Evolutionary conservation across 92 coral and sea anemone genomes (phyloP), one percentile per base, ranked within the genome.

Genomic region (Scolanthus callimorphus): DNA sequence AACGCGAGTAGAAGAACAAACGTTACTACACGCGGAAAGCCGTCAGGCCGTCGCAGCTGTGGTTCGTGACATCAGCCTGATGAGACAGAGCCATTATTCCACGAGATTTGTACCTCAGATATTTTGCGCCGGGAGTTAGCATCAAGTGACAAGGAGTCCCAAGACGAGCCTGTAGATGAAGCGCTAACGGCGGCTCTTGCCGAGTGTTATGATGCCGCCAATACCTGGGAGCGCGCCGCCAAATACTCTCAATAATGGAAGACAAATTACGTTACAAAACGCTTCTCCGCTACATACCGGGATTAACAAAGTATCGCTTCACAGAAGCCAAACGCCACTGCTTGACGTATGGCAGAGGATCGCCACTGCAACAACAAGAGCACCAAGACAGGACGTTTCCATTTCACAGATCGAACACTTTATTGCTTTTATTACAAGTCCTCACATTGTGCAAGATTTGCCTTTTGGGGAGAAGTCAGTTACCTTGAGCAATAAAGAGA

Each of bases 251-350:
- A 20, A 83, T 83, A 48, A 82, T 83, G 85, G 85, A 73, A 31
- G 85, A 78, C 43, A 84, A 84, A 52, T 71, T 84, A 78, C 73
- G 60, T 15, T 63, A 44, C 59, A 79, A 59, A 6, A 60, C 15
- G 38, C 59, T 84, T 17, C 58, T 46, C 46, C 59, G 31, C 48
- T 85, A 39, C 43, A 80, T 85, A 51, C 94, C 94, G 49, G 74
- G 71, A 46, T 63, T 85, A 49, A 80, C 87, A 45, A 80, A 63
- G 61, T 76, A 85, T 68, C 48, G 82, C 31, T 83, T 76, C 52
- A 77, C 90, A 4, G 90, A 77, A 59, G 84, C 90, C 72, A 83
- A 71, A 65, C 72, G 80, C 11, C 84, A 83, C 47, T 59, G 84
- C 67, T 44, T 85, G 73, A 59, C 70, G 41, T 59, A 73, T 65